A percentile compares a stretch with the other conserved stretches of the same genome.
Conservation (phyloP, 2,888 invertebrate species). For the Mesorhabditis belari region DNA sequence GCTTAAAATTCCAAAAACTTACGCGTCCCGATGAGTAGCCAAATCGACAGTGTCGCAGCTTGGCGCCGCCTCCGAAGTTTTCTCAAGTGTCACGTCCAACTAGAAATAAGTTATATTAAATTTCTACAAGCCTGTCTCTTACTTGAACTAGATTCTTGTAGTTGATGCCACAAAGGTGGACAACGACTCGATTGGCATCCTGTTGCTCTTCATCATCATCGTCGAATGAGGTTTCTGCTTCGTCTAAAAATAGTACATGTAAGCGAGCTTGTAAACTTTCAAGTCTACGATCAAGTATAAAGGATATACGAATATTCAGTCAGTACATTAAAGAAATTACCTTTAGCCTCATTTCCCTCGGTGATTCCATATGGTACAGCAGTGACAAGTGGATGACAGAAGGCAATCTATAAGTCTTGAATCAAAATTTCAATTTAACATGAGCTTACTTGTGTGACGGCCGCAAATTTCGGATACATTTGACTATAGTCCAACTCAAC, state of each 20-base stretch:
- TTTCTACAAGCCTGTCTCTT: not conserved
- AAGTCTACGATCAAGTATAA: too few species aligned
- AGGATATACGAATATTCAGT: too few species aligned
- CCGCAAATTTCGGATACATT: conserved; percentile 15
- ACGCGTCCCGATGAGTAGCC: not conserved
- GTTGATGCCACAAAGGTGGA: not conserved
- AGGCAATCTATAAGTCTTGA: conserved; percentile 8
- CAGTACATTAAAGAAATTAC: not conserved
- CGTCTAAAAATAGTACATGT: not conserved
- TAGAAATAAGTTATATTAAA: not conserved
- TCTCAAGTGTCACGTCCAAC: not conserved
- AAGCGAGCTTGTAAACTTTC: too few species aligned
- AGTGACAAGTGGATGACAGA: conserved; percentile 19
- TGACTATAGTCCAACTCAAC: conserved; percentile 55
- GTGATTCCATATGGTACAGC: conserved; percentile 7
- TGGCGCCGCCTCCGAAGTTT: too few species aligned
- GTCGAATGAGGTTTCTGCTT: not conserved
- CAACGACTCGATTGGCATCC: conserved; percentile 1
- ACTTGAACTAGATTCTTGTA: not conserved
- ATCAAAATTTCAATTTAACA: not conserved
- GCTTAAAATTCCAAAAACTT: not conserved
- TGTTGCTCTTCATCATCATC: conserved; percentile 1
- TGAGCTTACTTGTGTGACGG: conserved; percentile 16
- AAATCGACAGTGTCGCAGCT: too few species aligned
- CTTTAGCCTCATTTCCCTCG: not conserved